A percentile compares a stretch with the other conserved stretches of the same genome.
Conservation (phyloP, 35 echinoderm and acorn worm genomes). For the Strongylocentrotus purpuratus region DNA sequence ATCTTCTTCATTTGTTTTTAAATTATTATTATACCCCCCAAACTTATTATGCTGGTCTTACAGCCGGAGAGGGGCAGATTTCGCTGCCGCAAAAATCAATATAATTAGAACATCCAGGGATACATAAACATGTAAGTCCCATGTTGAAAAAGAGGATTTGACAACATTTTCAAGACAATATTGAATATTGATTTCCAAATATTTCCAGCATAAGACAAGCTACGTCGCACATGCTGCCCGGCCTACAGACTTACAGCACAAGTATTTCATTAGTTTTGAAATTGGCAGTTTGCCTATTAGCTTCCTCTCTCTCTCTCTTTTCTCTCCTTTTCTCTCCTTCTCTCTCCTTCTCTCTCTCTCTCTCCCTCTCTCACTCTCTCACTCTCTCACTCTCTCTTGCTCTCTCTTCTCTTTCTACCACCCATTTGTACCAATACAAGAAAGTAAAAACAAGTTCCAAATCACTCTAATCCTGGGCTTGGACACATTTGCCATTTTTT, state of each 20-base stretch:
- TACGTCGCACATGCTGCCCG: no score
- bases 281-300: neutral
- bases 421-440: neutral
- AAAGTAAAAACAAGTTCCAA: neutral
- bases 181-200: no score
- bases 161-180: neutral
- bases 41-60: no score
- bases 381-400: neutral
- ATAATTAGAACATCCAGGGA: no score
- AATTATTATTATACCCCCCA: no score
- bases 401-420: neutral
- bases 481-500: neutral
- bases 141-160: neutral
- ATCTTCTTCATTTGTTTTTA: no score
- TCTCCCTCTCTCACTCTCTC: neutral
- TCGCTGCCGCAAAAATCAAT: no score
- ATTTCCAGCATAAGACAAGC: no score
- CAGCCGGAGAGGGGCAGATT: no score
- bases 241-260: neutral
- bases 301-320: neutral
- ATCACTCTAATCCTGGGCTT: neutral
- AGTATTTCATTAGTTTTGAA: neutral
- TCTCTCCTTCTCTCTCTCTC: neutral
- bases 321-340: neutral
- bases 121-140: neutral